Percentiles rank a stretch among this genome's conserved stretches.
Conservation (phyloP, 2,888 invertebrate genomes). For the Dolichopus griseipennis region DNA sequence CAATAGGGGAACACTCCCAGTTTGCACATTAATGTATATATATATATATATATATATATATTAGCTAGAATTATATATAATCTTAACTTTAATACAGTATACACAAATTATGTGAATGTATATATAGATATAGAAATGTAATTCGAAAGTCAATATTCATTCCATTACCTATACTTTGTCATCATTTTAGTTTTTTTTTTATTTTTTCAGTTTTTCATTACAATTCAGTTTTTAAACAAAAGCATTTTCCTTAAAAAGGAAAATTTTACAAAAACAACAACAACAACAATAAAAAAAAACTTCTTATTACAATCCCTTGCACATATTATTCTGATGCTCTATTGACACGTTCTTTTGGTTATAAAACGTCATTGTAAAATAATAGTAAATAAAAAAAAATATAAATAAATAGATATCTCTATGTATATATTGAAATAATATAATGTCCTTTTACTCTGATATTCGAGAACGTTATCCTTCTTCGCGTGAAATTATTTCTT, state of each 20-base stretch:
- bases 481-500: conserved; percentile 4
- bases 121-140: not conserved
- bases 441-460: not conserved
- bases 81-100: too few relatives aligned
- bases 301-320: not conserved
- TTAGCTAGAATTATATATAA: too few relatives aligned
- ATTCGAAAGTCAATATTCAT: not conserved
- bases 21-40: too few relatives aligned
- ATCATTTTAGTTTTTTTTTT: too few relatives aligned
- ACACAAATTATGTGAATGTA: too few relatives aligned
- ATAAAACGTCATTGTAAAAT: not conserved
- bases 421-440: not conserved
- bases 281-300: not conserved
- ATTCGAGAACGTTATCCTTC: not conserved
- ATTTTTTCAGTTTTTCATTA: not conserved
- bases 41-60: too few relatives aligned
- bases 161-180: not conserved
- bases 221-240: not conserved
- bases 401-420: not conserved
- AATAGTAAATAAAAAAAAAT: not conserved
- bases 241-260: not conserved
- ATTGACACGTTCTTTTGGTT: not conserved
- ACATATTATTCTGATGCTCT: not conserved
- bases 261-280: not conserved
- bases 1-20: too few relatives aligned